Evolutionary conservation across 2,797 vertebrate genomes (phyloP), one percentile per base, ranked within the genome.

Genomic region (Podarcis siculus): DNA sequence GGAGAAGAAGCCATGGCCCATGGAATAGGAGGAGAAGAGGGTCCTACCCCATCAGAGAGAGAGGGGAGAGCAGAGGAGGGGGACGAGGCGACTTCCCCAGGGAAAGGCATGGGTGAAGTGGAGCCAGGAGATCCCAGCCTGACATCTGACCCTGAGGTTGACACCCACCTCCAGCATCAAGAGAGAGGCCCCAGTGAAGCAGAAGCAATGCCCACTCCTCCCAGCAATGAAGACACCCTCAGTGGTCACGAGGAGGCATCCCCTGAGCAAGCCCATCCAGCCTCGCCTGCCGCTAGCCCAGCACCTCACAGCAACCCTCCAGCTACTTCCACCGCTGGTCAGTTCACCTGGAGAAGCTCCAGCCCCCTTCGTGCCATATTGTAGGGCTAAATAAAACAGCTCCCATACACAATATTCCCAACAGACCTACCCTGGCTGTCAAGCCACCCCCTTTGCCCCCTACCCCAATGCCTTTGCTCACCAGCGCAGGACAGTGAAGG

Each of bases 141-240:
- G 32, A 61, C 67, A 49, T 55, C 15, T 10, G n/a, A 80, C 3
- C 17, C 87, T n/a, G 84, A 88, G 79, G 35, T 0, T 0, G n/a
- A 49, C 0, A 0, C 73, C 79, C 72, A 72, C 0, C 55, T 17
- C 6, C 0, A 0, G 5, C 32, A 19, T 35, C 75, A 90, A 81
- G n/a, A 86, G 90, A 79, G 66, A 80, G 83, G 49, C 89, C 8
- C 3, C 2, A 0, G 32, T 7, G 76, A 61, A 58, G 85, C 3
- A 79, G 83, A 88, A 83, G 27, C 23, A 0, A 3, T 25, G 6
- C 21, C 85, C 10, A n/a, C 71, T 23, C 17, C 73, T 82, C n/a
- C 37, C 88, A 86, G 66, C 64, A 90, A 86, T 66, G 83, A 39
- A 39, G 83, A 88, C 9, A 39, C 75, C 35, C 87, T 84, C 30